These are phyloP conservation scores for Cossypha heuglini DNA, from an alignment of 2,797 vertebrate species.

Conservation along the genomic window DNA sequence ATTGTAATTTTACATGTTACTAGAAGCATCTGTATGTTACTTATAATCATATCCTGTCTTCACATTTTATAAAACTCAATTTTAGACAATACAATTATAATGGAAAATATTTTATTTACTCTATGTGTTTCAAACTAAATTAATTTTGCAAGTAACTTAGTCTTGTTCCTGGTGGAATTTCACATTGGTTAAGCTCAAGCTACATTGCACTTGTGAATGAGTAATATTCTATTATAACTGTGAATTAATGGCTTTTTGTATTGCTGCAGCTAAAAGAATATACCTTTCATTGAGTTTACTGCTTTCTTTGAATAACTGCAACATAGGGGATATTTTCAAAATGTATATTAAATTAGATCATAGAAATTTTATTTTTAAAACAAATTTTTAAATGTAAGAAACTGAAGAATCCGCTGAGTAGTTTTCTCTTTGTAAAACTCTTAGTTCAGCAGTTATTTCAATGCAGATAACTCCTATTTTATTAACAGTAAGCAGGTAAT, in stretches of 20 bases:
- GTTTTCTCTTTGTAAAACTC: neutral
- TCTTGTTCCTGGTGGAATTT: neutral
- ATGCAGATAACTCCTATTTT: neutral
- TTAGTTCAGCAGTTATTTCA: neutral
- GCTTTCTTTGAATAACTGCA: slow-evolving; percentile 32
- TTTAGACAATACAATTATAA: neutral
- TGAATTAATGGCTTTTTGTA: slow-evolving; percentile 45
- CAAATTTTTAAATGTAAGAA: neutral
- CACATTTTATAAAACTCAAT: neutral
- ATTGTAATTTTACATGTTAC: neutral
- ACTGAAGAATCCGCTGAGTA: neutral
- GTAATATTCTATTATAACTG: slow-evolving; percentile 28
- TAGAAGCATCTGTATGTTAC: neutral
- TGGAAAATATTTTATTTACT: neutral
- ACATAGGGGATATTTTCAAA: slow-evolving; percentile 44
- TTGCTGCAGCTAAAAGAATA: slow-evolving; percentile 25
- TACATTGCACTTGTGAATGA: slow-evolving; percentile 26
- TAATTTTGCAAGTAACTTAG: neutral
- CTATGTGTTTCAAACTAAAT: neutral
- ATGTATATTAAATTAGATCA: slow-evolving; percentile 21
- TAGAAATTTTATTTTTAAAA: slow-evolving; percentile 46
- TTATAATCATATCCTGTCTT: neutral
- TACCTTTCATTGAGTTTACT: slow-evolving; percentile 17
- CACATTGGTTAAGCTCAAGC: slow-evolving; percentile 10
- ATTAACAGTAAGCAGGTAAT: neutral